Evolutionary conservation across 2,113 vertebrate genomes (phyloP).

Genomic region (Sisor rabdophorus): DNA sequence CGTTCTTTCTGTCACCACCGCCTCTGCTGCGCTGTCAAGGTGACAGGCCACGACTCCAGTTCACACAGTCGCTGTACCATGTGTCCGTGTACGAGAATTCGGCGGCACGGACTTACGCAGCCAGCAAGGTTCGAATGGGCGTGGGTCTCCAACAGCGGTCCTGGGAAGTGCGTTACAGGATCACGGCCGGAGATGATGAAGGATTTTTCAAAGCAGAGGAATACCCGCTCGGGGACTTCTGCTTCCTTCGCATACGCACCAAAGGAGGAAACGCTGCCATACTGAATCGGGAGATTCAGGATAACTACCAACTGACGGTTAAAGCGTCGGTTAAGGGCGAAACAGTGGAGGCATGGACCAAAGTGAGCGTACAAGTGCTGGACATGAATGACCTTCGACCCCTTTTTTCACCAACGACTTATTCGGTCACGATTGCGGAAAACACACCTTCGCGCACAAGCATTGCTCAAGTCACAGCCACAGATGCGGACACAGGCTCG

Average conservation of each 20-base stretch:
- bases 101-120: conserved; percentile 90
- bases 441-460: conserved; percentile 94
- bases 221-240: conserved; percentile 91
- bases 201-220: conserved; percentile 98
- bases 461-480: conserved; percentile 96
- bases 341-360: conserved; percentile 90
- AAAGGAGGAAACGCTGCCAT: conserved; percentile 97
- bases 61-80: conserved; percentile 87
- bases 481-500: conserved; percentile 94
- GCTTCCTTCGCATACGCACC: conserved; percentile 94
- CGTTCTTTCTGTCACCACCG: conserved; percentile 76
- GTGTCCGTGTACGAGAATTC: conserved; percentile 94
- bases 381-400: conserved; percentile 98
- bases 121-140: conserved; percentile 87
- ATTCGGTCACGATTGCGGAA: conserved; percentile 91
- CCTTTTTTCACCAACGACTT: conserved; percentile 96
- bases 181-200: conserved; percentile 94
- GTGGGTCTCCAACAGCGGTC: conserved; percentile 79
- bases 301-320: conserved; percentile 89
- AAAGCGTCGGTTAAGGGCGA: conserved; percentile 92
- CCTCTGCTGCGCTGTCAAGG: conserved; percentile 69
- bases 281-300: conserved; percentile 94
- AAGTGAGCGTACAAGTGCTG: conserved; percentile 91
- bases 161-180: conserved; percentile 94
- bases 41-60: conserved; percentile 73